Base-by-base conservation (phyloP, 2,888 invertebrate species). In the Gibbula magus region DNA sequence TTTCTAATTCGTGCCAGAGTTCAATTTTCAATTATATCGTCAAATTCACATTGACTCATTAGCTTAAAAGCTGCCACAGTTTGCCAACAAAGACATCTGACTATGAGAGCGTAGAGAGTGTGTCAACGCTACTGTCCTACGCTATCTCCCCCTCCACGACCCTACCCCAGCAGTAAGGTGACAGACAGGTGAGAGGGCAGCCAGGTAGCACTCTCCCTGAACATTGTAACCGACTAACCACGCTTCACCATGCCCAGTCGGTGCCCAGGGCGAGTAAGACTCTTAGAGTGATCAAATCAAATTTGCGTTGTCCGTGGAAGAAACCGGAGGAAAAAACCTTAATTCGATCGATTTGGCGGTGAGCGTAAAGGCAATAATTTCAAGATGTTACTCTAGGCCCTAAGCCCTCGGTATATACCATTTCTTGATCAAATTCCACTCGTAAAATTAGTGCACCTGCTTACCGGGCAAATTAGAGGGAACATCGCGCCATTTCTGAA, bases 1-100 rank as follows among this genome's bases (percentile, higher is more conserved):
- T 29, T 70, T 70, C 39, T 35, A 70, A 70, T 70, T 70, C 35
- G 35, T 20, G 70, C 39, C 70, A 70, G 35, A 70, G 70, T 70
- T 70, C 22, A 70, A 32, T 32, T 70, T 70, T 70, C 70, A 35
- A 35, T 67, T 25, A 2, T 67, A 3, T 10, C n/a, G 29, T 29
- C 8, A 3, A 35, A 35, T 35, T 35, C 35, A 35, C 35, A 35
- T 8, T 35, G 35, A 35, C 35, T 35, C 35, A 35, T 35, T 35
- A 35, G 35, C 8, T 8, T 35, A 35, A 35, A 35, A 35, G 35
- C 35, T 35, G 35, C 8, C 35, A n/a, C n/a, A n/a, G n/a, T n/a
- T n/a, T 8, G 3, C 8, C 35, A 35, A 35, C 35, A 35, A 35
- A 35, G 8, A 8, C 35, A 8, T 35, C 35, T 35, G 35, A 35